phyloP scores from a whole-genome alignment of 2,797 vertebrate genomes.

The Smutsia gigantea region DNA sequence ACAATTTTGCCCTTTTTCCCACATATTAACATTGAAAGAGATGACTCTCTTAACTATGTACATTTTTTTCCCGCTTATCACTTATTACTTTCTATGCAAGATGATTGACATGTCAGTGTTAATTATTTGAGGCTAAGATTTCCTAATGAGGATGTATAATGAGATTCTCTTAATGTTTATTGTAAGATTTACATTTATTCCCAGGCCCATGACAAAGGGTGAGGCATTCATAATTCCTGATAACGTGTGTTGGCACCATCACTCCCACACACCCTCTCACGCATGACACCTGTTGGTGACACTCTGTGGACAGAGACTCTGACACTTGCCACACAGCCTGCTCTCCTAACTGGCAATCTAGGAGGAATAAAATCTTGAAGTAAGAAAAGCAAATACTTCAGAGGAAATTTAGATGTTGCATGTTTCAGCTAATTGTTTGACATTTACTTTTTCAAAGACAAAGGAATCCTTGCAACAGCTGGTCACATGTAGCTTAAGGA shows the following conservation, averaged over 20 bases:
- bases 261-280: neutral
- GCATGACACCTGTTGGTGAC: too few species aligned
- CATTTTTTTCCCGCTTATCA: neutral
- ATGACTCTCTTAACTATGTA: neutral
- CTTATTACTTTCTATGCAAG: neutral
- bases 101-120: neutral
- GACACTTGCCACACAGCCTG: neutral
- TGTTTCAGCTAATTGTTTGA: neutral
- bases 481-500: neutral
- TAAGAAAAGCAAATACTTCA: neutral
- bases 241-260: too few species aligned
- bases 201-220: neutral
- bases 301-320: neutral
- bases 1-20: neutral
- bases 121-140: neutral
- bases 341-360: neutral
- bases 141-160: neutral
- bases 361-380: neutral
- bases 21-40: neutral
- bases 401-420: neutral
- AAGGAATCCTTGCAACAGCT: neutral
- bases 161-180: neutral
- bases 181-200: neutral
- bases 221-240: neutral
- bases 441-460: neutral